Conservation (phyloP, 2,797 vertebrate genomes). For the Sandelia bainsii region DNA sequence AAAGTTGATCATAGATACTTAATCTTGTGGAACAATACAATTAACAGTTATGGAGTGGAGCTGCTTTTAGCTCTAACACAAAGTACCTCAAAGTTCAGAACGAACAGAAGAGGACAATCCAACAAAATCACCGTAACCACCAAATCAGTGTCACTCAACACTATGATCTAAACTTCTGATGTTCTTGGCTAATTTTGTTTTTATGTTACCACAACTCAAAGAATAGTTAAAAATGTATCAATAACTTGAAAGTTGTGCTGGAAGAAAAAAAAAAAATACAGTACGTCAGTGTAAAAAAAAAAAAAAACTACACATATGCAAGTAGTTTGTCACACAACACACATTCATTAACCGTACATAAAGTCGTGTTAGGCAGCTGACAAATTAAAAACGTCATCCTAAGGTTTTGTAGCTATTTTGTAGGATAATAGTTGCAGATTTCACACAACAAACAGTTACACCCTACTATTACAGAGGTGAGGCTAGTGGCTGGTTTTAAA, state of each 20-base stretch:
- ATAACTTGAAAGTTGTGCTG: slow-evolving; percentile 21
- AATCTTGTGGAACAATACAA: background rate
- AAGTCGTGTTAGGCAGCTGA: slow-evolving; percentile 45
- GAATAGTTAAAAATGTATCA: slow-evolving; percentile 20
- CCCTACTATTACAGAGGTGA: slow-evolving; percentile 48
- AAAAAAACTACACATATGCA: slow-evolving; percentile 18
- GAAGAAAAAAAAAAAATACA: slow-evolving; percentile 41
- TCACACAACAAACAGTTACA: slow-evolving; percentile 60
- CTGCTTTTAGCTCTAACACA: slow-evolving; percentile 26
- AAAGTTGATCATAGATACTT: slow-evolving; percentile 19
- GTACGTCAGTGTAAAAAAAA: slow-evolving; percentile 32
- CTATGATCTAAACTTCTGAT: slow-evolving; percentile 4
- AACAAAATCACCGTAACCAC: slow-evolving; percentile 5
- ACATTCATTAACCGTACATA: slow-evolving; percentile 63
- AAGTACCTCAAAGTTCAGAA: slow-evolving; percentile 17
- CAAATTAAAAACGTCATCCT: slow-evolving; percentile 44
- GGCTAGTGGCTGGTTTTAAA: slow-evolving; percentile 70
- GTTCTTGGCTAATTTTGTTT: slow-evolving; percentile 25
- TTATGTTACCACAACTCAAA: slow-evolving; percentile 14
- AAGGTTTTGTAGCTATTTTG: slow-evolving; percentile 50
- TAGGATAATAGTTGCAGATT: slow-evolving; percentile 53
- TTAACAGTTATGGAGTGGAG: slow-evolving; percentile 16
- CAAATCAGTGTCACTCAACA: slow-evolving; percentile 8
- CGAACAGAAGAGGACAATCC: slow-evolving; percentile 6
- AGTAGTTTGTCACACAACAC: slow-evolving; percentile 42